Evolutionary conservation across 1,140 invertebrate species (phyloP), one percentile per base, ranked within the genome.

Genomic region (Macrostomum lignano): DNA sequence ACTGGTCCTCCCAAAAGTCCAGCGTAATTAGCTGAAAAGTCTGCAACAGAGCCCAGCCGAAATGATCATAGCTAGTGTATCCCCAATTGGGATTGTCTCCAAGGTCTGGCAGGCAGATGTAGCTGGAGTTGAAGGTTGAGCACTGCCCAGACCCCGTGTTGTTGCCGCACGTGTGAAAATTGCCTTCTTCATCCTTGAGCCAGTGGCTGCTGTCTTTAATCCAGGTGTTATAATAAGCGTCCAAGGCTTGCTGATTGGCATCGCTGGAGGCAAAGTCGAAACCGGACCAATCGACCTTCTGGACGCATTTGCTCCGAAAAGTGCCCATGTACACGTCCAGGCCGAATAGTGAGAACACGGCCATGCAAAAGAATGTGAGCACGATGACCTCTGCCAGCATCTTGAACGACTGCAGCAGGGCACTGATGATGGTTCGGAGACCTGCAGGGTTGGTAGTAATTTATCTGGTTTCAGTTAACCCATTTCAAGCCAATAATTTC

Each of bases 321-420:
- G 81, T 74, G 41, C 84, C 84, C 76, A 84, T 84, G 59, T 91
- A 94, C 61, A 93, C 79, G 67, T 93, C 82, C 44, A 93, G 70
- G 17, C 76, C 79, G 49, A 88, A 81, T 20, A 88, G 63, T 7
- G 82, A 77, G 60, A 88, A 86, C 38, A 91, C 77, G 74, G 82
- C 82, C 40, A 88, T 58, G 49, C 78, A 84, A 60, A 91, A 88
- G 42, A 84, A 71, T 22, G 77, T 88, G 32, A 91, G 59, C 11
- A 77, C 77, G 71, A 91, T 84, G 44, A 88, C 81, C 59, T 88
- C 81, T 4, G 77, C 71, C 46, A 91, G 66, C 61, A 86, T 78
- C 47, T 74, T 74, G 62, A 88, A 76, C 30, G 79, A 82, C 58
- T 84, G 74, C 30, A 91, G 65, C 49, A 91, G 62, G 31, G 81